Evolutionary conservation across 2,797 vertebrate genomes (phyloP), one percentile per base, ranked within the genome.

Genomic region (Liparis tanakae): DNA sequence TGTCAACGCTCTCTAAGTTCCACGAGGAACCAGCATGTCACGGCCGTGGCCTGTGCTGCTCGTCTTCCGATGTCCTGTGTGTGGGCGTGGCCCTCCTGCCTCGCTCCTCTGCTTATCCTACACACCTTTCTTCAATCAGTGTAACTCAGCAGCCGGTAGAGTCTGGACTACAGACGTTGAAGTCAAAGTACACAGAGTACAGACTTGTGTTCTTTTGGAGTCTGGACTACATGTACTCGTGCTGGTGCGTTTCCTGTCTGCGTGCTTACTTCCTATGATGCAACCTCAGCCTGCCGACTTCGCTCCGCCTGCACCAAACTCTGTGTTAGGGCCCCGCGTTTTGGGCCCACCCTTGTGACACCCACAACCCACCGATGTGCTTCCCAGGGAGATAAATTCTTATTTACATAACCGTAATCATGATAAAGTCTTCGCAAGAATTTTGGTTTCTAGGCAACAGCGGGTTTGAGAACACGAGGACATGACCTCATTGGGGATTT

Each of bases 381-480:
- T 66, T 69, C 48, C 17, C 2, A 3, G 1, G 14, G 6, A 3
- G 17, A 36, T 33, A 6, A 54, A 22, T 48, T 2, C 13, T 14
- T 18, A 12, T 48, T 44, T 6, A 20, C 41, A 70, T 68, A 41
- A 84, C 43, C 20, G 6, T 33, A 57, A 36, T 41, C 18, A 36
- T 30, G 33, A 68, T 58, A 39, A 6, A 36, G 54, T 30, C 18
- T 55, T 18, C 36, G 5, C 10, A 6, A 70, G 36, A 67, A 6
- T 13, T n/a, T 18, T 25, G 43, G 22, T 7, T 67, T 62, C 72
- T 7, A 3, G 51, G 62, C 36, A 46, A 50, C 48, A 33, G 18
- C 6, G 10, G 25, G n/a, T 56, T 51, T 22, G 30, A 69, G 17
- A 41, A 70, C 43, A 81, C 34, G 18, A 57, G 34, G 46, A 48